Base-by-base conservation (phyloP, 2,797 vertebrate genomes). In the Ataeniobius toweri region DNA sequence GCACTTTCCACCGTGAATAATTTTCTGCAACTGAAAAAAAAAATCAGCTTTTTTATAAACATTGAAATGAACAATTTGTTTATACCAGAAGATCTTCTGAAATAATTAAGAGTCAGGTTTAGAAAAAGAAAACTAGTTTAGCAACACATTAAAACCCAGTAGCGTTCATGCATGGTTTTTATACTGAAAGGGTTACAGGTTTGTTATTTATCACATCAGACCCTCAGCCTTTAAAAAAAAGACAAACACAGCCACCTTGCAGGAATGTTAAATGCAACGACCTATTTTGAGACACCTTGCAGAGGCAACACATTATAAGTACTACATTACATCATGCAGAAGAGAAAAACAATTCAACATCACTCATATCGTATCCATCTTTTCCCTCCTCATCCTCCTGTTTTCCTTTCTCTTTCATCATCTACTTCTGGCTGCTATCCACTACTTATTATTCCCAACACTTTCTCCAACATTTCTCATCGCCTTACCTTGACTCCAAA, bases 261-360 rank as follows among this genome's bases (percentile, higher is more conserved):
- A 28, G 36, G 13, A 73, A 82, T 75, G 39, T 74, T 81, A 59
- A 74, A 69, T 20, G 65, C 71, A 61, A 41, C 53, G 71, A 78
- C 72, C 74, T 84, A 68, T 58, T 75, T 44, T 69, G 55, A 77
- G 80, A 84, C 81, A 78, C 77, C 69, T 36, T 83, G 78, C 82
- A 84, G 77, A 77, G 85, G 77, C 81, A 88, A 87, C 75, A 90
- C 85, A 83, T 77, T 81, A 87, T 79, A 87, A 48, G 76, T 71
- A 78, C 75, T 86, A 80, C 79, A 87, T 88, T 53, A 87, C 77
- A 90, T 89, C 92, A 90, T 93, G 93, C 93, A 91, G 83, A 83
- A 78, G 80, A 84, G 78, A 88, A 86, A 69, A 88, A 86, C 78
- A 77, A 87, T 44, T 55, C 50, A 59, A 26, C 81, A 73, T 84